A percentile compares a stretch with the other conserved stretches of the same genome.
Evolutionary conservation across 2,113 vertebrate species (phyloP).

Genomic region (Sterna hirundo): DNA sequence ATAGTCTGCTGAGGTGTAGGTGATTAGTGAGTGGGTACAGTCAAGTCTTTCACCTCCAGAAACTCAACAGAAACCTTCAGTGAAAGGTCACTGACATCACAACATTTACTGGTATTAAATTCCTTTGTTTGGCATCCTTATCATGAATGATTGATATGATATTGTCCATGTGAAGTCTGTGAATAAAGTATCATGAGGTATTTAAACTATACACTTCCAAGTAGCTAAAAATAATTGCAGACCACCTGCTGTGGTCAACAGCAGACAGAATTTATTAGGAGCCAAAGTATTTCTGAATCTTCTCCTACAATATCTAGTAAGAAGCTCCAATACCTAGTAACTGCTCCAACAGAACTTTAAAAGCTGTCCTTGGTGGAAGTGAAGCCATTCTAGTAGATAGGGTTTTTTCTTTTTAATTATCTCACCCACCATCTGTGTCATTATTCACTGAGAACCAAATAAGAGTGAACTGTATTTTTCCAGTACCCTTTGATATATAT

Average conservation of each 20-base stretch:
- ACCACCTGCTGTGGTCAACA: not conserved
- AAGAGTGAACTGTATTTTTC: not conserved
- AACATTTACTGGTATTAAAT: not conserved
- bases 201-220: not conserved
- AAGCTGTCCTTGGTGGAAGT: not conserved
- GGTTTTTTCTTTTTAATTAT: not conserved
- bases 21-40: not conserved
- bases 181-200: not conserved
- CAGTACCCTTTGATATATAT: not conserved
- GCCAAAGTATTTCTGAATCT: not conserved
- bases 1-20: not conserved
- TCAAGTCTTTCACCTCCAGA: not conserved
- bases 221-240: not conserved
- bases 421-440: fast-evolving
- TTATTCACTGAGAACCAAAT: not conserved
- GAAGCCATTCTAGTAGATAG: not conserved
- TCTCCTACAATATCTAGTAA: not conserved
- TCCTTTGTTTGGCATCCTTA: fast-evolving
- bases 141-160: not conserved
- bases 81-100: not conserved
- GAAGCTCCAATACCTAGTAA: not conserved
- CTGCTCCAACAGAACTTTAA: not conserved
- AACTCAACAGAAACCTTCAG: not conserved
- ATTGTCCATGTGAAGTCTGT: not conserved
- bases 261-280: not conserved